Conservation (phyloP, 2,113 vertebrate species). For the Leptosomus discolor region DNA sequence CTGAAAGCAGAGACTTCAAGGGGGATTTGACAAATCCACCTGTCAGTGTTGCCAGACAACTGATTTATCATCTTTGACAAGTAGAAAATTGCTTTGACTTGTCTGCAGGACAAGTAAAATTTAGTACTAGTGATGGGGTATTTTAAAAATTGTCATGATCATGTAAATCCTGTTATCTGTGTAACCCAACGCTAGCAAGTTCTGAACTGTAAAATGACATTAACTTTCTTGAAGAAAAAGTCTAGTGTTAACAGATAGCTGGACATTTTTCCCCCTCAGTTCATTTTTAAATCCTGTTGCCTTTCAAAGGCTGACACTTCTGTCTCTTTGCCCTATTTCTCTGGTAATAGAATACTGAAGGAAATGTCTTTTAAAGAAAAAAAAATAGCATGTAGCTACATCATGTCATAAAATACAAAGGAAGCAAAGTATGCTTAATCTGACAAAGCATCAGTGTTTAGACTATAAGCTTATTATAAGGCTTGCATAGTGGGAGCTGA, state of each 20-base stretch:
- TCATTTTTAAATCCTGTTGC: slow-evolving; percentile 28
- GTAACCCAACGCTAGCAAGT: background rate
- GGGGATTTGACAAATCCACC: slow-evolving; percentile 41
- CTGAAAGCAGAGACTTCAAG: background rate
- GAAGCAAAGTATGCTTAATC: slow-evolving; percentile 7
- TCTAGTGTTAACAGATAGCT: background rate
- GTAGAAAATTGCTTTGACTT: slow-evolving; percentile 48
- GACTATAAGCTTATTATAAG: slow-evolving; percentile 28
- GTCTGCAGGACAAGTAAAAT: slow-evolving; percentile 46
- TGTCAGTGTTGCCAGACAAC: slow-evolving; percentile 10
- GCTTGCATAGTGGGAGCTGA: background rate
- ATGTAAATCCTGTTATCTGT: slow-evolving; percentile 56
- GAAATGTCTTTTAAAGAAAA: background rate
- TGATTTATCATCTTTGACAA: slow-evolving; percentile 45
- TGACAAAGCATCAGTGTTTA: slow-evolving; percentile 23
- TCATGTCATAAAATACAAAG: background rate
- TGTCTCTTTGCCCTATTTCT: background rate
- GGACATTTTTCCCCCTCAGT: background rate
- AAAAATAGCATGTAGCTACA: background rate
- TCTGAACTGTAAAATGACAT: slow-evolving; percentile 23
- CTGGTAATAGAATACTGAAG: background rate
- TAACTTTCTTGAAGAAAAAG: background rate
- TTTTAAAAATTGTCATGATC: slow-evolving; percentile 31
- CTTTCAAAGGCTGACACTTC: slow-evolving; percentile 10
- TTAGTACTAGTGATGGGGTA: slow-evolving; percentile 11